These are phyloP conservation scores for Girardinichthys multiradiatus DNA, from an alignment of 2,113 vertebrate genomes.

Conservation along the genomic window DNA sequence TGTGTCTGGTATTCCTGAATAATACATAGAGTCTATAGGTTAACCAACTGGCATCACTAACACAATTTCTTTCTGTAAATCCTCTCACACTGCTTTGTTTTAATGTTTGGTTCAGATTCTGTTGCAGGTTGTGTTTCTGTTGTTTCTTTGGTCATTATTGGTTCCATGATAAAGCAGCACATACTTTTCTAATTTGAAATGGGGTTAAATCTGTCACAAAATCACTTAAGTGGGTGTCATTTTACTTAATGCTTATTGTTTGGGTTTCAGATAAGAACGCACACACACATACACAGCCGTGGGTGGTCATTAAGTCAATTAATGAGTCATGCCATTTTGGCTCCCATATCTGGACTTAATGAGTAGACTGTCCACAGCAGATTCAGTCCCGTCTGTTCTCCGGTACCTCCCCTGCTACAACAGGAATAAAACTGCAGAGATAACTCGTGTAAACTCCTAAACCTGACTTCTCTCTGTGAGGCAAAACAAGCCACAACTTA, in stretches of 20 bases:
- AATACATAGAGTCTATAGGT: neutral
- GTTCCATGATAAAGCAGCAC: neutral
- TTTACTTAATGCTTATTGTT: slow-evolving; percentile 35
- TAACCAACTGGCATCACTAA: neutral
- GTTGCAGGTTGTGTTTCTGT: slow-evolving; percentile 2
- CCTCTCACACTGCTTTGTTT: neutral
- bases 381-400: slow-evolving; percentile 20
- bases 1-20: too few species aligned
- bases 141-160: slow-evolving; percentile 1
- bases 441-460: slow-evolving; percentile 18
- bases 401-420: slow-evolving; percentile 4
- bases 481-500: slow-evolving; percentile 55
- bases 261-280: slow-evolving; percentile 9
- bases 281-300: slow-evolving; percentile 23
- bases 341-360: slow-evolving; percentile 33
- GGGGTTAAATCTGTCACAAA: slow-evolving; percentile 12
- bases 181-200: neutral
- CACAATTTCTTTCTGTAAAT: neutral
- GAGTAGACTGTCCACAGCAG: slow-evolving; percentile 25
- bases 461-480: slow-evolving; percentile 23
- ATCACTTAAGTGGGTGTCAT: slow-evolving; percentile 18
- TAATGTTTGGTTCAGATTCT: neutral
- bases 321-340: slow-evolving; percentile 54
- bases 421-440: neutral
- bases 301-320: slow-evolving; percentile 43